These are phyloP conservation scores for Diachasma alloeum DNA, from an alignment of 1,140 invertebrate genomes.

Conservation along the genomic window DNA sequence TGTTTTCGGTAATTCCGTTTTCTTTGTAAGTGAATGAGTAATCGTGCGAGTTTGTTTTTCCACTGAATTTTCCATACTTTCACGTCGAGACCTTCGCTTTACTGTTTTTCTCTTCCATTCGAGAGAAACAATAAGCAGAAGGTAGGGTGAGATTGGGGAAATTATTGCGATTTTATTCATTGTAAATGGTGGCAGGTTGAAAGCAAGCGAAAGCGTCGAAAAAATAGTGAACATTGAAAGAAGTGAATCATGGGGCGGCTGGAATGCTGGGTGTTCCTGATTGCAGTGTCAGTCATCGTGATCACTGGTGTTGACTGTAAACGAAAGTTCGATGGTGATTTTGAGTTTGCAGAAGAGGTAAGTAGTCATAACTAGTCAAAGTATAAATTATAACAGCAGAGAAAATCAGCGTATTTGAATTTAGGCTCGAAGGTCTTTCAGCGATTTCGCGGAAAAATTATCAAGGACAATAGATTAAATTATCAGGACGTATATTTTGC, in stretches of 20 bases:
- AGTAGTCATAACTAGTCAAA: constrained; percentile 33
- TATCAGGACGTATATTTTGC: too few relatives aligned
- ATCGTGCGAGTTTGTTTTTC: not conserved
- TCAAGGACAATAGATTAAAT: too few relatives aligned
- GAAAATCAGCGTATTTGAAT: too few relatives aligned
- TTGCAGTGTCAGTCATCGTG: constrained; percentile 51
- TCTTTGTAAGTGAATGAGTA: not conserved
- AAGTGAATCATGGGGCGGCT: constrained; percentile 19
- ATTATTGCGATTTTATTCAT: not conserved
- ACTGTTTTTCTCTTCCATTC: not conserved
- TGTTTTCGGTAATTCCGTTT: not conserved
- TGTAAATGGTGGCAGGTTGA: not conserved
- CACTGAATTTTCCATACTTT: not conserved
- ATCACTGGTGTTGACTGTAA: constrained; percentile 65
- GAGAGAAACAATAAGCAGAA: too few relatives aligned
- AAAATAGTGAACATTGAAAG: not conserved
- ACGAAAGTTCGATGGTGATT: constrained; percentile 74
- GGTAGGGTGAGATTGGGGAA: not conserved
- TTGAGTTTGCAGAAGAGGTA: constrained; percentile 76
- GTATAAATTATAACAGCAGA: too few relatives aligned
- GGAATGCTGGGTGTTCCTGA: constrained; percentile 51
- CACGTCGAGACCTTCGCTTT: not conserved
- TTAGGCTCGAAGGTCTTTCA: too few relatives aligned
- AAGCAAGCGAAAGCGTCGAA: not conserved
- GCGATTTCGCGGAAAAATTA: too few relatives aligned